phyloP scores from a whole-genome alignment of 92 coral and sea anemone genomes.

The Blastomussa wellsi region DNA sequence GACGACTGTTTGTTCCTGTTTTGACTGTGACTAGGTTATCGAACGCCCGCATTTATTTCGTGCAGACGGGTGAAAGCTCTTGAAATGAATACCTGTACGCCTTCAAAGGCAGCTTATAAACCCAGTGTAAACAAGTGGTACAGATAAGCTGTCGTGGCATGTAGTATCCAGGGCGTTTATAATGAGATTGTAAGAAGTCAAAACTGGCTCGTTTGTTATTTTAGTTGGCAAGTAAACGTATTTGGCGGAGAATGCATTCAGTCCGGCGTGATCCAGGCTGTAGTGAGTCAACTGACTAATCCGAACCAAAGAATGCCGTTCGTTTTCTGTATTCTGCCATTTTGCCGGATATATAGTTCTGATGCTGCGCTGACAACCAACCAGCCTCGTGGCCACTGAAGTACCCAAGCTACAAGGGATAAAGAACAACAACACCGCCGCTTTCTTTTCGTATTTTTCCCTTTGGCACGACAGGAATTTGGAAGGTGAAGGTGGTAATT shows the following conservation, averaged over 20 bases:
- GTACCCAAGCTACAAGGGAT: background rate
- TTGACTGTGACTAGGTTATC: background rate
- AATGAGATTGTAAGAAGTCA: background rate
- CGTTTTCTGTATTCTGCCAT: background rate
- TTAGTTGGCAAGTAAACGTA: background rate
- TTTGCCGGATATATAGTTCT: background rate
- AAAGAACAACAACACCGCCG: background rate
- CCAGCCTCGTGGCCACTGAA: background rate
- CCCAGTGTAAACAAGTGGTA: background rate
- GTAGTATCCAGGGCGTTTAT: background rate
- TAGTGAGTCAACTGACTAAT: background rate
- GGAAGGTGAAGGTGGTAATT: slow-evolving; percentile 14
- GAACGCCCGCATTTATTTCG: background rate
- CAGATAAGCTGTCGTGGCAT: background rate
- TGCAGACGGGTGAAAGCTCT: background rate
- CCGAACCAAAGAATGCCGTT: background rate
- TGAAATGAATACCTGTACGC: background rate
- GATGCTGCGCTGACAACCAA: background rate
- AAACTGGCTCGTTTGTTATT: background rate
- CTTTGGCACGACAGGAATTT: background rate
- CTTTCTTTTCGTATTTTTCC: background rate
- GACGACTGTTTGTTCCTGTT: background rate
- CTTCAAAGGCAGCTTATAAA: background rate
- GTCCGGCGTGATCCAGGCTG: background rate
- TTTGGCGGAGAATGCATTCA: background rate